These are phyloP conservation scores for Eristalis intricaria DNA, from an alignment of 2,888 invertebrate genomes.

Conservation along the genomic window DNA sequence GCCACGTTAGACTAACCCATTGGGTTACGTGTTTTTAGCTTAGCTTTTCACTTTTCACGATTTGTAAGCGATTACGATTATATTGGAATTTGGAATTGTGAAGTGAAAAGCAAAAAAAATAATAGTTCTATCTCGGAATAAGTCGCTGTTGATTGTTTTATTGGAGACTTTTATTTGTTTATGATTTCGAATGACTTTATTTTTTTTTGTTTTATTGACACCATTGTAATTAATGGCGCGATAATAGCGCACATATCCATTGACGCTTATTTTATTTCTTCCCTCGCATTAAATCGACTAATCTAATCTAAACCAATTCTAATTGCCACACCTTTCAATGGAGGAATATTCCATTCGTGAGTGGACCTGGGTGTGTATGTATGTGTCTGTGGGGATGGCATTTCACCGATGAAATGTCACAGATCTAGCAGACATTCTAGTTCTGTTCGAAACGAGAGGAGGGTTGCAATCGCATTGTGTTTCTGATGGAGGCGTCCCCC, in stretches of 20 bases:
- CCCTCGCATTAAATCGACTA: conserved; percentile 60
- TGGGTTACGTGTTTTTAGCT: conserved; percentile 10
- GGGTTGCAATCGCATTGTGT: conserved; percentile 24
- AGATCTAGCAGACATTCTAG: conserved; percentile 27
- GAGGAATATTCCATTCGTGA: not conserved
- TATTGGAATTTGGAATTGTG: conserved; percentile 13
- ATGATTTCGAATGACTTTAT: conserved; percentile 46
- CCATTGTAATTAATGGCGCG: conserved; percentile 59
- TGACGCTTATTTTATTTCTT: conserved; percentile 17
- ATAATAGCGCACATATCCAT: conserved; percentile 38
- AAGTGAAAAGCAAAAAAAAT: conserved; percentile 9
- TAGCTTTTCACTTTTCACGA: not conserved
- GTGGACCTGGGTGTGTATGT: too few species aligned
- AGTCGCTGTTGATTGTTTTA: conserved; percentile 66
- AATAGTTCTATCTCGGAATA: not conserved
- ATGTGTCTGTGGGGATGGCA: not conserved
- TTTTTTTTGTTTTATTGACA: conserved; percentile 54
- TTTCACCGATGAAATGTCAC: conserved; percentile 37
- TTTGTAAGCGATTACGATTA: not conserved
- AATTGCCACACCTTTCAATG: conserved; percentile 65
- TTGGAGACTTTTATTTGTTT: conserved; percentile 61
- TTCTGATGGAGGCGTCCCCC: not conserved
- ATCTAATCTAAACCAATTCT: conserved; percentile 68
- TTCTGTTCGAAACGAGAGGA: not conserved
- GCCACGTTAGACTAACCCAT: too few species aligned